Conservation (phyloP, 1,140 invertebrate species). For the Drosophila sproati region DNA sequence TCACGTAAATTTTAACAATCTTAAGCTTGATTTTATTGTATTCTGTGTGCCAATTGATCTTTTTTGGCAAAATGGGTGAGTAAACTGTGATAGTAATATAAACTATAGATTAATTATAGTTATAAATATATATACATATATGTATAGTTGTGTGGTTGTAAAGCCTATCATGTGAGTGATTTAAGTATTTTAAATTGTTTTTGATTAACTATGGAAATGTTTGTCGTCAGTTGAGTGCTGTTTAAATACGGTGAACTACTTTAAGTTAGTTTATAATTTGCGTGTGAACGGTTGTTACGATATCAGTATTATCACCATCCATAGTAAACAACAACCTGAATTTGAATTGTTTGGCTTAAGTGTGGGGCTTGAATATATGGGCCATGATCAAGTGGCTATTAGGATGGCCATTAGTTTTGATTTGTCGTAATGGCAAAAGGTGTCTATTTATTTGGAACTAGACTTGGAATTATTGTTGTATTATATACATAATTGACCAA, state of each 20-base stretch:
- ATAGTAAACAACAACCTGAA: constrained; percentile 8
- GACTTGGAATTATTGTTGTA: not conserved
- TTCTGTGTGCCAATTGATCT: constrained; percentile 48
- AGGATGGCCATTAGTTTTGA: constrained; percentile 23
- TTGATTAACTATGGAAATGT: constrained; percentile 28
- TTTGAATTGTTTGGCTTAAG: constrained; percentile 4
- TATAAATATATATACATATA: not conserved
- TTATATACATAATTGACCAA: not conserved
- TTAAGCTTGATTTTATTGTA: constrained; percentile 14
- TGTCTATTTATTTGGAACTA: not conserved
- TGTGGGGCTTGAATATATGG: not conserved
- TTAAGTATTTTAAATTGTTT: constrained; percentile 20
- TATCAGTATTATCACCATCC: constrained; percentile 10
- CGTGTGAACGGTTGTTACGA: constrained; percentile 13
- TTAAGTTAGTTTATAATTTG: constrained; percentile 28
- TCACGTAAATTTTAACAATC: not conserved
- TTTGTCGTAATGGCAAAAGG: constrained; percentile 11
- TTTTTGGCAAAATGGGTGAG: constrained; percentile 72
- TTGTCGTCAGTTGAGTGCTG: constrained; percentile 33
- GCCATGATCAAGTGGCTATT: constrained; percentile 2
- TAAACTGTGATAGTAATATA: constrained; percentile 7
- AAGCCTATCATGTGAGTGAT: constrained; percentile 3
- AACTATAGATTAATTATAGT: not conserved
- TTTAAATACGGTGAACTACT: constrained; percentile 19
- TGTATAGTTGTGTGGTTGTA: not conserved